Percentiles rank a stretch among this genome's conserved stretches.
Conservation (phyloP, 2,113 vertebrate genomes). For the Phalacrocorax aristotelis region DNA sequence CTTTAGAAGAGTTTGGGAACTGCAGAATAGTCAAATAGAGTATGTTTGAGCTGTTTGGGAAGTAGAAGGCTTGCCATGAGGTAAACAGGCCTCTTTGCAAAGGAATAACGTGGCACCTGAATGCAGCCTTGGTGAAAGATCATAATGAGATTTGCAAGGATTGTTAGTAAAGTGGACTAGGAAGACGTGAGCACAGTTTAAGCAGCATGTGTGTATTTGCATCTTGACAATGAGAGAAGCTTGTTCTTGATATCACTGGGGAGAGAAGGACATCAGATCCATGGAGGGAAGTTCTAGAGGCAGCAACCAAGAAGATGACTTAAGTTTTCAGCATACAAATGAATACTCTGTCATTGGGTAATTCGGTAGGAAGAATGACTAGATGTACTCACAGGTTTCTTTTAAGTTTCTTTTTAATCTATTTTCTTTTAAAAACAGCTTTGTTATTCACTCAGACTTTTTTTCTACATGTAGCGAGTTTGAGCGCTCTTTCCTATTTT, state of each 20-base stretch:
- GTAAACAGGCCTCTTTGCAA: background rate
- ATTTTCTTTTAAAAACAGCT: background rate
- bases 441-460: background rate
- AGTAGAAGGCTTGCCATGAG: background rate
- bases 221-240: background rate
- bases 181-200: background rate
- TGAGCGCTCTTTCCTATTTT: background rate
- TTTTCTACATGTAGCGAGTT: background rate
- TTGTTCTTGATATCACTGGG: background rate
- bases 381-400: background rate
- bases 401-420: background rate
- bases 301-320: background rate
- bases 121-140: background rate
- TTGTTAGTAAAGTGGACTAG: background rate
- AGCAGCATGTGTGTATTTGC: background rate
- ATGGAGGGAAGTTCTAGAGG: background rate
- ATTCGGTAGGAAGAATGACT: background rate
- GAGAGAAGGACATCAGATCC: background rate
- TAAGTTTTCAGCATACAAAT: background rate
- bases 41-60: background rate
- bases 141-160: background rate
- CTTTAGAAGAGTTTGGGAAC: background rate
- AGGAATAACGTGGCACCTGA: background rate
- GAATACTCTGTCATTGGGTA: background rate
- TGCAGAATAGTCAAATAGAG: background rate